Evolutionary conservation across 2,113 vertebrate genomes (phyloP), one percentile per base, ranked within the genome.

Genomic region (Boleophthalmus pectinirostris): DNA sequence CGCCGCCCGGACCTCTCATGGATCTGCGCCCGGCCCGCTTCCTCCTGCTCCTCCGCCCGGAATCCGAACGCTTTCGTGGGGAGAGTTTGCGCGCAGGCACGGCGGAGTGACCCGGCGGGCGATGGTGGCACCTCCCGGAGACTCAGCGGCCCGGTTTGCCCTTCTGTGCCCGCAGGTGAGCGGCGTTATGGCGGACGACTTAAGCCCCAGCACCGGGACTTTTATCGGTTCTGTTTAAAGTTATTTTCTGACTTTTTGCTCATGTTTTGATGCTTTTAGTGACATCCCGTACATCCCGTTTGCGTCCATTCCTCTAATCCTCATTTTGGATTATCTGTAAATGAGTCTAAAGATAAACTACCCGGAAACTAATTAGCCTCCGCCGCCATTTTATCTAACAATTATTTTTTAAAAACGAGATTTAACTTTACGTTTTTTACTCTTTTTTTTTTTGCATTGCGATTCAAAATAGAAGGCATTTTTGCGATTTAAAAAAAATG

Each of bases 81-180:
- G 58, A 61, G 2, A 33, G 13, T 61, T 29, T 3, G 15, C 58
- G 58, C 24, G 53, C 9, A 56, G 58, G 12, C 18, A 54, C 72
- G n/a, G 56, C 47, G 47, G 15, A 69, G 70, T 66, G 7, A 14
- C n/a, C n/a, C n/a, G 1, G 35, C 6, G 53, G 70, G 12, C 80
- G 84, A 78, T 82, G 86, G 81, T 80, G 78, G 76, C 72, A 82
- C 63, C 77, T 76, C 73, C 77, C 14, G 83, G 73, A 60, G 51
- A 45, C 8, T 24, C 72, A 56, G 61, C 76, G 9, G 25, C 13
- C 58, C 24, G 71, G 51, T 78, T 76, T 69, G 61, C 61, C 61
- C 61, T 38, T 38, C 18, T 38, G 7, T 20, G 29, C 61, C 61
- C 33, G 33, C 33, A 21, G 61, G 61, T 64, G 21, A 20, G 61